phyloP scores from a whole-genome alignment of 2,888 invertebrate genomes.

The Odontomyia ornata region DNA sequence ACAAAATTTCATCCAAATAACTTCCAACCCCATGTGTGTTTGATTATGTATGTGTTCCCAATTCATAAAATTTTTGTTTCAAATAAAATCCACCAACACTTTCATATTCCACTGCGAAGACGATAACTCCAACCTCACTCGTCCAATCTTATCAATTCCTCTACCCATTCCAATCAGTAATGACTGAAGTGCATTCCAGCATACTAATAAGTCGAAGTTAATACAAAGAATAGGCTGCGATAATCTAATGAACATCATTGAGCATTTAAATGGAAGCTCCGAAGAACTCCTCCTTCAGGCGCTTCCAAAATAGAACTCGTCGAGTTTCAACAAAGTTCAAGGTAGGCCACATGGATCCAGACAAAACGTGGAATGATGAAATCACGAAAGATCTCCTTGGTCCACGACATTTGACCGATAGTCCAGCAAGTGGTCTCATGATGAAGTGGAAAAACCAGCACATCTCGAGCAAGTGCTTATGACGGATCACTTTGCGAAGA shows the following conservation, averaged over 20 bases:
- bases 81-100: too few species aligned
- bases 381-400: constrained; percentile 10
- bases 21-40: too few species aligned
- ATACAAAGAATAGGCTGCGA: not conserved
- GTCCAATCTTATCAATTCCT: constrained; percentile 3
- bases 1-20: too few species aligned
- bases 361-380: not conserved
- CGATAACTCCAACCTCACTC: too few species aligned
- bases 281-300: not conserved
- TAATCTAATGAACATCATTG: constrained; percentile 9
- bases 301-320: not conserved
- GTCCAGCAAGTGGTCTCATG: not conserved
- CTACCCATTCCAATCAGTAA: not conserved
- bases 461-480: not conserved
- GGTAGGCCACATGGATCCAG: constrained; percentile 4
- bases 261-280: not conserved
- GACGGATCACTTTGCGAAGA: not conserved
- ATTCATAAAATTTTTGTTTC: too few species aligned
- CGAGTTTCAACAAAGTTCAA: constrained; percentile 12
- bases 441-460: not conserved
- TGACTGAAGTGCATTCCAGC: not conserved
- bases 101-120: too few species aligned
- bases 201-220: constrained; percentile 21
- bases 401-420: constrained; percentile 22
- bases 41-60: too few species aligned